Evolutionary conservation across 2,888 invertebrate species (phyloP), one percentile per base, ranked within the genome.

Genomic region (Sinohyriopsis cumingii): DNA sequence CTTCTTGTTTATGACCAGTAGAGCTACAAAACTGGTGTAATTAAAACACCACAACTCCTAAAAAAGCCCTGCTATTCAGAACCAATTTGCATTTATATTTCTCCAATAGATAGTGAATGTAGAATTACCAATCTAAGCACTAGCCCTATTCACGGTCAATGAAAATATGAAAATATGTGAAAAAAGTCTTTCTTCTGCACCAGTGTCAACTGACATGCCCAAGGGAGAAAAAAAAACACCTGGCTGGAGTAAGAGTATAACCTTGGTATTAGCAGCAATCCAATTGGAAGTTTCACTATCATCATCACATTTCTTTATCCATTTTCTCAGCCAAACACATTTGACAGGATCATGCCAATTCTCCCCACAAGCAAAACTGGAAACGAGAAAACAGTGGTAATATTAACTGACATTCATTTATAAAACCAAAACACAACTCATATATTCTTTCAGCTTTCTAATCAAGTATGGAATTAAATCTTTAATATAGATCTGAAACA

Each of bases 241-340:
- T 61, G 19, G 5, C 20, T 15, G 22, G 54, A 24, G 54, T 6
- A 55, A 45, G 53, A 57, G 33, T 12, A 33, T 69, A 80, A 92
- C 92, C 92, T 99, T 99, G 68, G 99, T 99, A 91, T 99, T 99
- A 53, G 98, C 98, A 70, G 97, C 97, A 87, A 99, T 98, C 99
- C 99, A 99, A 90, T 99, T 99, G 19, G 97, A 97, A 68, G 99
- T 99, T 91, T 99, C 99, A 7, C 97, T 97, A 91, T 99, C 99
- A 90, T 99, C 99, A 90, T 97, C 98, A 91, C 98, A 99, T 91
- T 99, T 99, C 92, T 98, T 98, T 81, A 98, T 96, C 99, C 99
- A 99, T 90, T 95, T 95, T 88, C 94, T 94, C 25, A 99, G 93
- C 90, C 97, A 93, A 76, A 94, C 93, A 91, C 99, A 99, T 84